Base-by-base conservation (phyloP, 2,888 invertebrate genomes). In the Byasa hedistus region DNA sequence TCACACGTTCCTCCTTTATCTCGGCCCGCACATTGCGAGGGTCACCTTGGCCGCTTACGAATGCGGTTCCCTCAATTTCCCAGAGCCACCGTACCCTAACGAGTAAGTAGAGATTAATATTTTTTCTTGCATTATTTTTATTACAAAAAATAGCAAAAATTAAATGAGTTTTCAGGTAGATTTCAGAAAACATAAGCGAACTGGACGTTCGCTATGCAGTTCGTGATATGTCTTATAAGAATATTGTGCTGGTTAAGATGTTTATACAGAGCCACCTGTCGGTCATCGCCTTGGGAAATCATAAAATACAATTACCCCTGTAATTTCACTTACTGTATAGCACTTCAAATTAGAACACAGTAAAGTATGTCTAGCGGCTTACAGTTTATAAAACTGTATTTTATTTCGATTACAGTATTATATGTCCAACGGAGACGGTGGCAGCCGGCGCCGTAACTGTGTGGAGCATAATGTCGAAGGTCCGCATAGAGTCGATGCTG, bases 41-140 rank as follows among this genome's bases (percentile, higher is more conserved):
- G 99, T 99, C 56, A 99, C 99, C 3, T 92, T 99, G 80, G 99
- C 99, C 21, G 99, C 98, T 0, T 99, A 98, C 85, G 99, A 99
- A 88, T 99, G 99, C 85, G 96, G 96, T 60, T 94, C 96, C 27
- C 93, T 99, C 48, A 95, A 98, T 87, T 99, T 99, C 84, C 99
- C 99, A 0, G 95, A 96, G 77, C 99, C 99, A 59, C 99, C 99
- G 0, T 99, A 99, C 92, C 99, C 99, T 24, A 98, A 98, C 82
- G 97, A 98, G 96, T 97, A 85, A 94, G 89, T 86, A 19, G 22
- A 54, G 12, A 12, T 39, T 15, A 10, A 32, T n/a, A n/a, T n/a
- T n/a, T n/a, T n/a, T n/a, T n/a, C n/a, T n/a, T n/a, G n/a, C n/a
- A n/a, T n/a, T n/a, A n/a, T n/a, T n/a, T n/a, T n/a, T n/a, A n/a